Evolutionary conservation across 2,113 vertebrate genomes (phyloP), one percentile per base, ranked within the genome.

Genomic region (Crocuta crocuta): DNA sequence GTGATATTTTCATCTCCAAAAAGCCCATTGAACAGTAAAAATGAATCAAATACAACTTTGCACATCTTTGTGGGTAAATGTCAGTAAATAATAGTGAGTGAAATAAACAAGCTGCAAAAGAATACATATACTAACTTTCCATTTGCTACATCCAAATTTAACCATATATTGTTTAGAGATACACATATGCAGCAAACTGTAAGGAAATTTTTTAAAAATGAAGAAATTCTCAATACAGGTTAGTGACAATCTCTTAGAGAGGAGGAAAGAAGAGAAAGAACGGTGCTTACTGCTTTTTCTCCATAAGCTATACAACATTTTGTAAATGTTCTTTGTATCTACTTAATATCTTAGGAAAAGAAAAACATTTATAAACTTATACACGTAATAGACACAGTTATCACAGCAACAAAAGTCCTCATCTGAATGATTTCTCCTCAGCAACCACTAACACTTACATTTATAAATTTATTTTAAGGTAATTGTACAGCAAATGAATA

Each of bases 271-370:
- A 74, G 17, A 61, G 85, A 21, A 80, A 4, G 43, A 24, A 26
- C 2, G 13, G 13, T 33, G 26, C 4, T 65, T 66, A 65, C 1
- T 89, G 7, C 5, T 50, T 89, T 79, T 84, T 58, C 17, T 48
- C 50, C 17, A 63, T 70, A 33, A 70, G 11, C 10, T 63, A 16
- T 11, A 43, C 50, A 87, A 78, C 39, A 76, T 70, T 94, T 81
- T 48, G 63, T 17, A 63, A 58, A 50, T 28, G 9, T 58, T 81
- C 1, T 68, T 73, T 73, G 19, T 39, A 80, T 79, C 31, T 61
- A 53, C 15, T 89, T 79, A 88, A 66, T 82, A 76, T n/a, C 68
- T 87, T 63, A 70, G 55, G 68, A n/a, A 87, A 93, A 95, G n/a
- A 23, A 89, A 94, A 96, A 81, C 45, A 66, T 31, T 73, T 79